Evolutionary conservation across 64 coral and sea anemone genomes (phyloP).

Genomic region (Cladopsammia gracilis): DNA sequence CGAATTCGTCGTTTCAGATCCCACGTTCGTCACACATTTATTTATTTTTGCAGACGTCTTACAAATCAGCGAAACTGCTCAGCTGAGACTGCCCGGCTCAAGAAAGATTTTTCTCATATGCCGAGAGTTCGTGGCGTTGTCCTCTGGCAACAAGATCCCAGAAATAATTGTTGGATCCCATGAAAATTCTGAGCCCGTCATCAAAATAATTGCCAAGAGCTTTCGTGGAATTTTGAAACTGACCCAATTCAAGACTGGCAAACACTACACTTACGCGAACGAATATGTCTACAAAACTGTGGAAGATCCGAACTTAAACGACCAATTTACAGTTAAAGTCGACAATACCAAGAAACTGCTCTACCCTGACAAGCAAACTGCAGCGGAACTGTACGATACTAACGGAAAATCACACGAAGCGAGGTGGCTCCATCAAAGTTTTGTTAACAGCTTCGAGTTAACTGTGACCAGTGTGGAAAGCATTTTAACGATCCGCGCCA

Average conservation of each 20-base stretch:
- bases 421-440: constrained; percentile 21
- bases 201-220: constrained; percentile 52
- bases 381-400: constrained; percentile 33
- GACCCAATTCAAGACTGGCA: constrained; percentile 32
- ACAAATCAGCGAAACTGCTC: constrained; percentile 35
- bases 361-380: constrained; percentile 42
- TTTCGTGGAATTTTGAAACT: constrained; percentile 66
- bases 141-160: constrained; percentile 36
- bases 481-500: constrained; percentile 31
- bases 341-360: constrained; percentile 42
- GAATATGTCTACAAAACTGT: constrained; percentile 49
- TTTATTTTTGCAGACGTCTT: constrained; percentile 68
- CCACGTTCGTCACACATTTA: constrained; percentile 51
- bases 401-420: neutral
- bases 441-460: constrained; percentile 43
- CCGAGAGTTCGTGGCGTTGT: constrained; percentile 53
- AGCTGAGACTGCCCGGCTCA: constrained; percentile 28
- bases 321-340: constrained; percentile 21
- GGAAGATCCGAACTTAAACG: neutral
- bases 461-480: constrained; percentile 45
- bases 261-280: constrained; percentile 61
- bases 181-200: constrained; percentile 38
- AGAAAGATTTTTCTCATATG: constrained; percentile 56
- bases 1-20: constrained; percentile 54
- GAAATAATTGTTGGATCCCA: constrained; percentile 53